These are phyloP conservation scores for Acropternis orthonyx DNA, from an alignment of 2,797 vertebrate genomes.

Conservation along the genomic window DNA sequence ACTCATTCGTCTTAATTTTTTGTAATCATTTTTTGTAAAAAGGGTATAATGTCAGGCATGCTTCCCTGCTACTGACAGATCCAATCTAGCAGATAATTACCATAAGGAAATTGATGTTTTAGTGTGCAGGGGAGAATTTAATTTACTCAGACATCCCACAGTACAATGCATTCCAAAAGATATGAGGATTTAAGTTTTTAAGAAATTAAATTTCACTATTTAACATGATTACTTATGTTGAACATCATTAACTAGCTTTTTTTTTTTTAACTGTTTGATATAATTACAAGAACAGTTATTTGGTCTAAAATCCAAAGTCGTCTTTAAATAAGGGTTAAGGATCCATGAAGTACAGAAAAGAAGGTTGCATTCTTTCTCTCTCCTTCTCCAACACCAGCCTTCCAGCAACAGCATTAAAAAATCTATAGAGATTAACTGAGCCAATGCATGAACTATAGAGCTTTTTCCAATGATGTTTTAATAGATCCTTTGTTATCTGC, in stretches of 20 bases:
- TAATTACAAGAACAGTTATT: conserved; percentile 91
- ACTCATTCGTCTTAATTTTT: conserved; percentile 97
- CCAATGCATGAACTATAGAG: conserved; percentile 21
- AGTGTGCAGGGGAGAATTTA: conserved; percentile 98
- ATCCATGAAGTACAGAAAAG: conserved; percentile 90
- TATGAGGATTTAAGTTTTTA: conserved; percentile 92
- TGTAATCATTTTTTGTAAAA: conserved; percentile 96
- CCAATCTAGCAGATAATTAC: conserved; percentile 99
- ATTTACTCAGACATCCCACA: conserved; percentile 98
- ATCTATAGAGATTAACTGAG: conserved; percentile 11
- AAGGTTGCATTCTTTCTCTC: conserved; percentile 38
- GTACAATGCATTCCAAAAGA: conserved; percentile 98
- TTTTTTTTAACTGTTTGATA: conserved; percentile 87
- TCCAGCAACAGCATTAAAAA: conserved; percentile 61
- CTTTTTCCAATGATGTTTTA: conserved; percentile 51
- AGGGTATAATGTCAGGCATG: conserved; percentile 99
- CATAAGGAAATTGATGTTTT: conserved; percentile 99
- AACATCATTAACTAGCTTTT: conserved; percentile 90
- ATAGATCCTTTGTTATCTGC: conserved; percentile 21
- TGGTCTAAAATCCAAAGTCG: conserved; percentile 78
- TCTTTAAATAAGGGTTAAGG: conserved; percentile 90
- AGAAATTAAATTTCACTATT: conserved; percentile 98
- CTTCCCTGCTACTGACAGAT: conserved; percentile 98
- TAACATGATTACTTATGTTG: conserved; percentile 97
- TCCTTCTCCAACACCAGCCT: conserved; percentile 24